Evolutionary conservation across 2,113 vertebrate genomes (phyloP), one percentile per base, ranked within the genome.

Genomic region (Xyrauchen texanus): DNA sequence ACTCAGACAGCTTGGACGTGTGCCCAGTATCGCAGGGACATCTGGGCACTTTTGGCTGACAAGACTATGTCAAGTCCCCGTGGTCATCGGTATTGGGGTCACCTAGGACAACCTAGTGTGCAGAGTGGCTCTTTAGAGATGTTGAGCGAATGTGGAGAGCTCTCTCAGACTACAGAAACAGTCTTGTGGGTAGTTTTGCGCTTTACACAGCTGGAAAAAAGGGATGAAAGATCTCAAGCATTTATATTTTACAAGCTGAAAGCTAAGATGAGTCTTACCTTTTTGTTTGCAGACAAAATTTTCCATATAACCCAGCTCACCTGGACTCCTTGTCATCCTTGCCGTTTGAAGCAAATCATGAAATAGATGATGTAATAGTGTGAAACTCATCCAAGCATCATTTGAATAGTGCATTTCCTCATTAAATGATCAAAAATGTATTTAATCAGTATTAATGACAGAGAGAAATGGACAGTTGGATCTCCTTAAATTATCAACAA

Each of bases 21-120:
- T 61, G 85, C 83, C 87, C 81, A 86, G 55, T 57, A 68, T 84
- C 53, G 68, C 76, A 13, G 81, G 84, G 85, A 82, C 84, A 86
- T 83, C 84, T 84, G 83, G 83, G 70, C 69, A 80, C 71, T 65
- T 84, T 60, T 0, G 70, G 76, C 73, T 86, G 89, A 86, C 85
- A 87, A 85, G 69, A 66, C 79, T 74, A 74, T 82, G 78, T 64
- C 76, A 84, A 61, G 65, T 84, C 67, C 61, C 53, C 70, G 63
- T 77, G 64, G 68, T 78, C 55, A 76, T 90, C 87, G 76, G 83
- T 87, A 92, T 90, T 89, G 80, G 77, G 80, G 82, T 90, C 90
- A 90, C 88, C 63, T 76, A 68, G 88, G 86, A 82, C 85, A 90
- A 85, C 86, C 78, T 71, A 55, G 46, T 68, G 52, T 76, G 49